Conservation (phyloP, 1,140 invertebrate species). For the Lasaia peninsularis region DNA sequence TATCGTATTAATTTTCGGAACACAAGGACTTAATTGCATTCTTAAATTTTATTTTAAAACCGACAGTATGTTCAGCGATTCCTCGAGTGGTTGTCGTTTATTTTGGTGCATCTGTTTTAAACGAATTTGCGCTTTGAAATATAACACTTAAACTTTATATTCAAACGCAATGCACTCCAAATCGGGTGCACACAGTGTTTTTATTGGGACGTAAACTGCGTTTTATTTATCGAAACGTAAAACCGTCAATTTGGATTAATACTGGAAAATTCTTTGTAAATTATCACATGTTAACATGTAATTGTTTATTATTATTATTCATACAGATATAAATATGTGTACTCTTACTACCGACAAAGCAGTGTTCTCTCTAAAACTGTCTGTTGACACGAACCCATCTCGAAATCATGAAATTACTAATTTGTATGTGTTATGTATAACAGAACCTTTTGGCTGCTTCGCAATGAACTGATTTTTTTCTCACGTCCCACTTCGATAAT, state of each 20-base stretch:
- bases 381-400: background rate
- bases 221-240: constrained; percentile 50
- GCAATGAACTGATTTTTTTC: constrained; percentile 39
- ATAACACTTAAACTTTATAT: background rate
- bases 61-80: constrained; percentile 56
- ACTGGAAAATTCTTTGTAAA: constrained; percentile 18
- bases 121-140: background rate
- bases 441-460: constrained; percentile 5
- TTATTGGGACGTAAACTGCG: constrained; percentile 47
- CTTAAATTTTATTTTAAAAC: constrained; percentile 71
- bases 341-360: too few species aligned
- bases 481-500: constrained; percentile 54
- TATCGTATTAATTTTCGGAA: constrained; percentile 63
- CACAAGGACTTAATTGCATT: constrained; percentile 64
- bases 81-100: constrained; percentile 34
- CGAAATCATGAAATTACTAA: background rate
- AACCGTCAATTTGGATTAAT: constrained; percentile 39
- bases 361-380: background rate
- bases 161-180: constrained; percentile 21
- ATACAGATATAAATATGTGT: too few species aligned
- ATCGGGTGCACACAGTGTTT: constrained; percentile 24
- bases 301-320: background rate
- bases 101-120: constrained; percentile 33
- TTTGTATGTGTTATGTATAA: constrained; percentile 10
- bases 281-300: background rate